Evolutionary conservation across 2,888 invertebrate species (phyloP).

Genomic region (Rotaria socialis): DNA sequence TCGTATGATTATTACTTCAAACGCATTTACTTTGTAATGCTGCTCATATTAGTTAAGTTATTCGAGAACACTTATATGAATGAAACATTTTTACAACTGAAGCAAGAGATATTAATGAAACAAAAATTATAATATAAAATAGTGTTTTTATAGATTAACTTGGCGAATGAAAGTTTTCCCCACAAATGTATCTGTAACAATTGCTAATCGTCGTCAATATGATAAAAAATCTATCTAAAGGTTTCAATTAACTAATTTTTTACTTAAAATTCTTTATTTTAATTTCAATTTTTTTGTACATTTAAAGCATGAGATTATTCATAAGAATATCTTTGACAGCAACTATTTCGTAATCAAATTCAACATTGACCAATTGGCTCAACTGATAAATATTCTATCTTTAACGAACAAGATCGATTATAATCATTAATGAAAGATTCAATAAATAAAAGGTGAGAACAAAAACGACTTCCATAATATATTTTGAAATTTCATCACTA

Average conservation of each 20-base stretch:
- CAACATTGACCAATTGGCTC: conserved; percentile 26
- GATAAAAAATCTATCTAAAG: conserved; percentile 56
- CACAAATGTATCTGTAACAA: conserved; percentile 53
- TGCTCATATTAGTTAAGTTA: conserved; percentile 55
- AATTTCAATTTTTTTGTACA: not conserved
- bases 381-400: conserved; percentile 40
- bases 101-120: conserved; percentile 49
- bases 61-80: conserved; percentile 58
- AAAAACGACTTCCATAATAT: not conserved
- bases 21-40: conserved; percentile 57
- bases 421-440: conserved; percentile 38
- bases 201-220: conserved; percentile 56
- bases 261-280: not conserved
- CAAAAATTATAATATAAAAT: not conserved
- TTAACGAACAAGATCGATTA: conserved; percentile 32
- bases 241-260: conserved; percentile 53
- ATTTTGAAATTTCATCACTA: too few relatives aligned
- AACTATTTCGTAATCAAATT: conserved; percentile 38
- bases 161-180: conserved; percentile 53
- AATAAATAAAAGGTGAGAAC: conserved; percentile 39
- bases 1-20: conserved; percentile 48
- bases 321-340: conserved; percentile 51
- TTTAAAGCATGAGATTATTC: conserved; percentile 57
- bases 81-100: conserved; percentile 56
- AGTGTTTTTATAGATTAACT: conserved; percentile 51